A percentile compares a stretch with the other conserved stretches of the same genome.
Evolutionary conservation across 2,888 invertebrate species (phyloP).

Genomic region (Phengaris arion): DNA sequence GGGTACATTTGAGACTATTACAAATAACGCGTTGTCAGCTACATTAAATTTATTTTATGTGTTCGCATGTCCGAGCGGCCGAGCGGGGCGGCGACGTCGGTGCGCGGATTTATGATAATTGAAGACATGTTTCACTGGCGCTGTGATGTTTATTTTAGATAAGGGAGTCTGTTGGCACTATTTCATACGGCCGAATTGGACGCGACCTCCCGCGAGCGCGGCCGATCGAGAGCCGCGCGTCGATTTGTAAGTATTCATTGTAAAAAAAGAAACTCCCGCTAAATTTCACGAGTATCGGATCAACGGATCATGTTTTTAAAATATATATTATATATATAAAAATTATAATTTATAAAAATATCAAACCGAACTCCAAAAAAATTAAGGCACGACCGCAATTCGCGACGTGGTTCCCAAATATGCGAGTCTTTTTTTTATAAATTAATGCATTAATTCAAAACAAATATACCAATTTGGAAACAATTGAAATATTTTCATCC

Average conservation of each 20-base stretch:
- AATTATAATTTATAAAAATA: too few relatives aligned
- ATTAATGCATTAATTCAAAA: neutral
- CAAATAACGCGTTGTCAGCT: constrained; percentile 44
- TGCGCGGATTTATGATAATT: constrained; percentile 77
- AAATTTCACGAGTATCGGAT: constrained; percentile 18
- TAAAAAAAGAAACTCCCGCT: constrained; percentile 43
- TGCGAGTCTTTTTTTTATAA: neutral
- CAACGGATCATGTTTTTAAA: neutral
- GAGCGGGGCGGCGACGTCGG: constrained; percentile 68
- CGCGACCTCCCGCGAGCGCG: constrained; percentile 72
- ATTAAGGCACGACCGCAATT: neutral
- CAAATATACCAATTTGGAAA: too few relatives aligned
- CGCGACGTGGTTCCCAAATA: neutral
- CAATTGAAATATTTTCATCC: too few relatives aligned
- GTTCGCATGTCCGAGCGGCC: constrained; percentile 53
- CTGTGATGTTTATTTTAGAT: constrained; percentile 79
- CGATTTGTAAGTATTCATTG: constrained; percentile 66
- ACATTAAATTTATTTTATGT: constrained; percentile 52
- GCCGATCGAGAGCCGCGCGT: constrained; percentile 64
- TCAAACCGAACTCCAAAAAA: neutral
- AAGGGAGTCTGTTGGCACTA: constrained; percentile 70
- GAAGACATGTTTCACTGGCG: constrained; percentile 78
- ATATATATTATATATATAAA: too few relatives aligned
- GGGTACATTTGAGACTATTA: constrained; percentile 41
- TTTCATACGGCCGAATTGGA: constrained; percentile 74